Evolutionary conservation across 2,888 invertebrate genomes (phyloP).

Genomic region (Ceraclea dissimilis): DNA sequence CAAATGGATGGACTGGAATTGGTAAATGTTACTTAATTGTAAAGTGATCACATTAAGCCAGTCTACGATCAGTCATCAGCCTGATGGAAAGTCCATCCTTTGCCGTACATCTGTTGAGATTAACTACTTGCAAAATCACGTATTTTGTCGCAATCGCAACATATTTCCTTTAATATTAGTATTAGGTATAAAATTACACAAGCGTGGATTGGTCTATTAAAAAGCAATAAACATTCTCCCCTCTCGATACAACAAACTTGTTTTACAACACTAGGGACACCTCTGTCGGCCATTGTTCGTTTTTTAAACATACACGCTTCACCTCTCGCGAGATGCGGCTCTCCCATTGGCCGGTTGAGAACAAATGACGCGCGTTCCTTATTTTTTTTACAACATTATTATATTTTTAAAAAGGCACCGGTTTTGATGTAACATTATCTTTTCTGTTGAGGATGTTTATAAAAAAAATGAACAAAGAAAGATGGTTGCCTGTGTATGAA

Average conservation of each 20-base stretch:
- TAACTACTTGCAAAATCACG: too few relatives aligned
- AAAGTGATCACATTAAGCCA: too few relatives aligned
- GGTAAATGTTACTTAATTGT: too few relatives aligned
- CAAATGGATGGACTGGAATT: too few relatives aligned
- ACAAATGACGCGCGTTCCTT: slow-evolving; percentile 17
- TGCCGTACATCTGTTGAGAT: too few relatives aligned
- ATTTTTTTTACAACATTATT: background rate
- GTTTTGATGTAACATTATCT: slow-evolving; percentile 9
- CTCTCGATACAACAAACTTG: background rate
- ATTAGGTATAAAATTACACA: too few relatives aligned
- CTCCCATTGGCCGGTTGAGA: slow-evolving; percentile 8
- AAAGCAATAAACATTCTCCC: too few relatives aligned
- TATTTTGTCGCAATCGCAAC: too few relatives aligned
- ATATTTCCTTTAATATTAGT: too few relatives aligned
- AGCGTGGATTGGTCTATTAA: too few relatives aligned
- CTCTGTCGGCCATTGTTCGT: slow-evolving; percentile 3
- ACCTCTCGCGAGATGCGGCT: slow-evolving; percentile 5
- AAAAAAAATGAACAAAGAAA: background rate
- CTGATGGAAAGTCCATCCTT: too few relatives aligned
- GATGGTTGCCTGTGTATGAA: background rate
- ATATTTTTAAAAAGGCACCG: slow-evolving; percentile 7
- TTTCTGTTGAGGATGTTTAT: background rate
- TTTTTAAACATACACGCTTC: slow-evolving; percentile 1
- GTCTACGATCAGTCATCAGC: too few relatives aligned
- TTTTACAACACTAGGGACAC: background rate